Conservation (phyloP, 2,113 vertebrate species). For the Rhinolophus ferrumequinum region DNA sequence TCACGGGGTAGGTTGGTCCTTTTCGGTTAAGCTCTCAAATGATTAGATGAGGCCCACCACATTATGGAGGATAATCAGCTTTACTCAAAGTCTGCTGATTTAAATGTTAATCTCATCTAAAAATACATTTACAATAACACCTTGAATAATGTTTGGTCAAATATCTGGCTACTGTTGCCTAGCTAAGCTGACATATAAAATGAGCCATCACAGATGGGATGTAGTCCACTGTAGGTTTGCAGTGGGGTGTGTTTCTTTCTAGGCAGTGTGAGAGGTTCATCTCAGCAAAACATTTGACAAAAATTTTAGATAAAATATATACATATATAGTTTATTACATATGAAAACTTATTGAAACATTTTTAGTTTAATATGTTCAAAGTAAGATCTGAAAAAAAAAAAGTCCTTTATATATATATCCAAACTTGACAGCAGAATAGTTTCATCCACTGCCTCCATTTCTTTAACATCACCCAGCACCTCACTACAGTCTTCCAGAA, state of each 20-base stretch:
- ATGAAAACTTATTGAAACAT: background rate
- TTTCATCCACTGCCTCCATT: background rate
- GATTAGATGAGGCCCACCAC: background rate
- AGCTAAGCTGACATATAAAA: background rate
- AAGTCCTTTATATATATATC: background rate
- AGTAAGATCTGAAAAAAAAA: background rate
- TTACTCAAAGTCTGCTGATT: background rate
- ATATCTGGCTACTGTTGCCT: background rate
- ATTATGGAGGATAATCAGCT: background rate
- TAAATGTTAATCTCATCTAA: background rate
- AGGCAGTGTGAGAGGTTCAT: background rate
- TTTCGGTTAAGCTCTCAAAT: background rate
- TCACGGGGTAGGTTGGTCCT: background rate
- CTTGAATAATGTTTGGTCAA: background rate
- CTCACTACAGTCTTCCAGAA: background rate
- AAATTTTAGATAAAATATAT: background rate
- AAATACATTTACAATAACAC: background rate
- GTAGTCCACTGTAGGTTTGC: background rate
- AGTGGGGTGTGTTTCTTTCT: background rate
- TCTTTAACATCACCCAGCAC: background rate
- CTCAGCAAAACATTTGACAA: background rate
- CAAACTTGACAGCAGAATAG: background rate
- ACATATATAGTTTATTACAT: background rate
- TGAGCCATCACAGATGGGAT: background rate
- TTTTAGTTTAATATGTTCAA: background rate